Evolutionary conservation across 1,140 invertebrate species (phyloP), one percentile per base, ranked within the genome.

Genomic region (Pissodes strobi): DNA sequence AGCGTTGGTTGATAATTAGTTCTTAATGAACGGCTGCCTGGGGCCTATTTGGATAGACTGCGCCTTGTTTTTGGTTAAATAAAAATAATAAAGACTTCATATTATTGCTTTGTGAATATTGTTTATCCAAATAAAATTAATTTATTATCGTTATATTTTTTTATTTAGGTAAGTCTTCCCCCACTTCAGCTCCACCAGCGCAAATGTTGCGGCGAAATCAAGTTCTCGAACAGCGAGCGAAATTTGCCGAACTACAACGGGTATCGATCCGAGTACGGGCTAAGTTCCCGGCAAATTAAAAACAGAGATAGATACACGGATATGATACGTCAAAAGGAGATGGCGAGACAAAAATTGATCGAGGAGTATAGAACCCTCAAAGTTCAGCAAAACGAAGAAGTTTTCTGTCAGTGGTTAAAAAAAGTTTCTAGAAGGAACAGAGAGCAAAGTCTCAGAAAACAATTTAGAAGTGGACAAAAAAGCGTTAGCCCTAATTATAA

Each of bases 371-470:
- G 68, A 34, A 51, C 66, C 4, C 62, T 72, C 46, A 76, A 71
- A 46, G 69, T 72, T 13, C 68, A 75, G 55, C 70, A 76, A 51
- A 78, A 78, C 67, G 76, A 78, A 66, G 58, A 68, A 60, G 73
- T 77, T 22, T 78, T 77, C 51, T 69, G 67, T 10, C 68, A 76
- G 30, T 78, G 76, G 76, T 68, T 78, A 53, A 74, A 71, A 57
- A 69, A 74, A 27, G 67, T 78, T 3, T 55, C 73, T 0, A 69
- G 52, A 15, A 49, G 76, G 27, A 70, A 71, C 39, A 57, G 46
- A 51, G 51, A 63, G 23, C 48, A 71, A 56, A 63, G 48, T 8
- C 6, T 21, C 18, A 30, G 25, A 58, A 68, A 65, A 43, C 55
- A 37, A 51, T 63, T 37, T 23, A 53, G 18, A 67, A 64, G 25